A percentile compares a stretch with the other conserved stretches of the same genome.
Conservation (phyloP, 2,888 invertebrate species). For the Sericinus montela region DNA sequence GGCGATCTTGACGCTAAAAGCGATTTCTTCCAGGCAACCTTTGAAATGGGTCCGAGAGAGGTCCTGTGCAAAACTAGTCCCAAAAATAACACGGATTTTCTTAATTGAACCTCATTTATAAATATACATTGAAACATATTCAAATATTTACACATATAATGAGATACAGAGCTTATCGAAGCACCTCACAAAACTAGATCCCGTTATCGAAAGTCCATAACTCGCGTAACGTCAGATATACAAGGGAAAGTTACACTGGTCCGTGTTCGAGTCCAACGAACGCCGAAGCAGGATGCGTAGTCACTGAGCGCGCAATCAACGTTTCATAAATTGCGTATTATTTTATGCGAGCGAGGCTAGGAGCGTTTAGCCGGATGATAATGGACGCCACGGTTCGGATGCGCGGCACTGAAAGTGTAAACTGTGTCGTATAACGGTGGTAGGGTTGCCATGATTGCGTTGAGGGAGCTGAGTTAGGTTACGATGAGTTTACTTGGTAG, state of each 20-base stretch:
- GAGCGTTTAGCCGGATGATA: conserved; percentile 1
- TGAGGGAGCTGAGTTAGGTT: too few species aligned
- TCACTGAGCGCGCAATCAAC: neutral
- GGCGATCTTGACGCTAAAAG: too few species aligned
- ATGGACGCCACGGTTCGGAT: neutral
- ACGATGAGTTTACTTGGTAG: too few species aligned
- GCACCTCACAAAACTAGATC: neutral
- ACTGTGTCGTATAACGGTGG: conserved; percentile 10
- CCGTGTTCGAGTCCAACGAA: conserved; percentile 1
- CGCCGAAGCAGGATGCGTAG: conserved; percentile 3
- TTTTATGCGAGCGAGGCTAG: conserved; percentile 7
- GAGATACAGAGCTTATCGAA: too few species aligned
- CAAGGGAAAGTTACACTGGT: conserved; percentile 6
- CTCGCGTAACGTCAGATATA: conserved; percentile 6
- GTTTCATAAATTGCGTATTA: conserved; percentile 2
- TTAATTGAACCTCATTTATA: too few species aligned
- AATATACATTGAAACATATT: too few species aligned
- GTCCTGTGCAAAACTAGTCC: too few species aligned
- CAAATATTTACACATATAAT: too few species aligned
- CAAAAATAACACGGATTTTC: too few species aligned
- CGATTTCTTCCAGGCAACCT: too few species aligned
- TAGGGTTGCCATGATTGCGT: conserved; percentile 9
- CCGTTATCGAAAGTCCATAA: conserved; percentile 3
- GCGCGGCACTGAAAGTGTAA: neutral
- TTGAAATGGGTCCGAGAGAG: too few species aligned